These are phyloP conservation scores for Laterallus jamaicensis DNA, from an alignment of 2,113 vertebrate genomes.

Conservation along the genomic window DNA sequence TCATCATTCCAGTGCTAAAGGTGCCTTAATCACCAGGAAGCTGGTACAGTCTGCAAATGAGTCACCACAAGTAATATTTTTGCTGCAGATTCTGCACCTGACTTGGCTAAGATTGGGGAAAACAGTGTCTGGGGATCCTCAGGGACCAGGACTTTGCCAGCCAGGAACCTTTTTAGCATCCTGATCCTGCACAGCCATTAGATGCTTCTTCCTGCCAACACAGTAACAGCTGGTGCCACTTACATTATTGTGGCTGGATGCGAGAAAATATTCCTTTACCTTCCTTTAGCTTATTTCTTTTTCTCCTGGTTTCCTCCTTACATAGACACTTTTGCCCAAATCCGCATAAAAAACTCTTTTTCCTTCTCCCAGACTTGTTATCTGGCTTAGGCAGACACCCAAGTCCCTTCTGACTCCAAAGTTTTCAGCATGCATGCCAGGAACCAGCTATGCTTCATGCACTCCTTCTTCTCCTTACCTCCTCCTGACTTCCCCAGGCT, in stretches of 20 bases:
- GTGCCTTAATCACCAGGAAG: not conserved
- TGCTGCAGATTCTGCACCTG: not conserved
- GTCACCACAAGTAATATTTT: not conserved
- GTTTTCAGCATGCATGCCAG: conserved; percentile 14
- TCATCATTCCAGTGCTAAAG: not conserved
- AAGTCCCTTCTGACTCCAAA: conserved; percentile 1
- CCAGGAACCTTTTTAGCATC: not conserved
- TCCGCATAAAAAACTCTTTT: not conserved
- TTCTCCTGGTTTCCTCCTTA: not conserved
- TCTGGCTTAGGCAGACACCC: conserved; percentile 27
- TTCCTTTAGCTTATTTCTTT: conserved; percentile 12
- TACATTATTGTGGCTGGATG: not conserved
- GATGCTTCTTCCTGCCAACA: not conserved
- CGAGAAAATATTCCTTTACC: conserved; percentile 3
- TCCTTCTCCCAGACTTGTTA: conserved; percentile 5
- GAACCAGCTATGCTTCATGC: not conserved
- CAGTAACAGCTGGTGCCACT: not conserved
- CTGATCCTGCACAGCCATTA: not conserved
- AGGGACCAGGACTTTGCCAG: not conserved
- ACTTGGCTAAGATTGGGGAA: not conserved
- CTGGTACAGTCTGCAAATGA: not conserved
- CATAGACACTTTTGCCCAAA: not conserved
- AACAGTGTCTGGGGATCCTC: not conserved
- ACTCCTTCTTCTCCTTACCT: not conserved
- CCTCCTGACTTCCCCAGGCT: not conserved